Conservation (phyloP, 2,888 invertebrate species). For the Hirtodrosophila confusa region DNA sequence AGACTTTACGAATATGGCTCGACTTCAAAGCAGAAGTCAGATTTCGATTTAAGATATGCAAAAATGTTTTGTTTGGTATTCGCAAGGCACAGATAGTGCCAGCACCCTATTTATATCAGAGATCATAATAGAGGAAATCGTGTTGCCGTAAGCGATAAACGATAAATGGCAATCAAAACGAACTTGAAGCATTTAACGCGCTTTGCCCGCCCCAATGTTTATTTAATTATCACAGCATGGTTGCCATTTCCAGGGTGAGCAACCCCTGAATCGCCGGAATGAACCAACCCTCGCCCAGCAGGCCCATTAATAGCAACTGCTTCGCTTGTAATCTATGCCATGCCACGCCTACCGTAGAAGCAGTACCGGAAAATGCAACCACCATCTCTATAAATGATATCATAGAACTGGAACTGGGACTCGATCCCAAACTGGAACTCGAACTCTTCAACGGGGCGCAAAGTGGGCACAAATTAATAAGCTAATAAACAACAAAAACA, state of each 20-base stretch:
- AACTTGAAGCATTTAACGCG: slow-evolving; percentile 68
- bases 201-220: slow-evolving; percentile 58
- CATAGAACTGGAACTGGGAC: slow-evolving; percentile 2
- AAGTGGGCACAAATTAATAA: slow-evolving; percentile 76
- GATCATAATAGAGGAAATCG: slow-evolving; percentile 10
- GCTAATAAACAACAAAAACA: slow-evolving; percentile 72
- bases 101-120: neutral
- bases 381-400: slow-evolving; percentile 38
- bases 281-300: slow-evolving; percentile 21
- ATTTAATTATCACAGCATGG: slow-evolving; percentile 80
- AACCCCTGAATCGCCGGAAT: slow-evolving; percentile 19
- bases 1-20: neutral
- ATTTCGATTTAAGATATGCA: slow-evolving; percentile 68
- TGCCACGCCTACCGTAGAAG: slow-evolving; percentile 63
- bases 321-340: slow-evolving; percentile 74
- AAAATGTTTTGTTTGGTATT: slow-evolving; percentile 32
- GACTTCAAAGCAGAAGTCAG: slow-evolving; percentile 36
- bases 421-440: no score
- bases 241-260: slow-evolving; percentile 42
- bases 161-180: slow-evolving; percentile 64
- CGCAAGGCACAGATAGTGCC: slow-evolving; percentile 30
- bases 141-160: slow-evolving; percentile 35
- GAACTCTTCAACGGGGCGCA: slow-evolving; percentile 16
- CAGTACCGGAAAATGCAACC: slow-evolving; percentile 23
- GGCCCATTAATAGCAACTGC: slow-evolving; percentile 70